Conservation (phyloP, 2,113 vertebrate genomes). For the Mesembrinibis cayennensis region DNA sequence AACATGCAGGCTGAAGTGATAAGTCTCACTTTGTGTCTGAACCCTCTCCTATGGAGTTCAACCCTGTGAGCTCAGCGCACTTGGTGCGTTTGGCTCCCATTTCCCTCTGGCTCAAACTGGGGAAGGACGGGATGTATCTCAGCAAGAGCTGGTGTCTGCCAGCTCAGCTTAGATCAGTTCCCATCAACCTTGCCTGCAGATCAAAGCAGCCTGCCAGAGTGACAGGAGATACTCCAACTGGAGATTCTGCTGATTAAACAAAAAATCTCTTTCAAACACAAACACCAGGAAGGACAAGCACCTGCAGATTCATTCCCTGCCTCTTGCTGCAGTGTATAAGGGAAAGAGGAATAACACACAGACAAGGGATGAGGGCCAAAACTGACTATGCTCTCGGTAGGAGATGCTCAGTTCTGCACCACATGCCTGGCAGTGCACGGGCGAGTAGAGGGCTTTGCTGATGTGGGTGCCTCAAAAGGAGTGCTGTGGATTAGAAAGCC, state of each 20-base stretch:
- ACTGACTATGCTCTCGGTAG: no score
- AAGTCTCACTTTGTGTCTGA: not conserved
- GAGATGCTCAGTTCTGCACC: not conserved
- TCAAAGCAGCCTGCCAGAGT: not conserved
- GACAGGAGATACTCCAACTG: not conserved
- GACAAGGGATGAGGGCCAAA: not conserved
- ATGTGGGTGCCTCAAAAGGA: not conserved
- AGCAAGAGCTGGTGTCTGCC: not conserved
- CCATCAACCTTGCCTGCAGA: not conserved
- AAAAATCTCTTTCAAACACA: not conserved
- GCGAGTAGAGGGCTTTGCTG: not conserved
- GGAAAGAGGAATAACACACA: not conserved
- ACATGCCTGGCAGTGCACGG: rapidly evolving
- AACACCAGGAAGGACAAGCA: not conserved
- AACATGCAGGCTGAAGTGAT: not conserved
- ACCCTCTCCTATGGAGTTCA: rapidly evolving
- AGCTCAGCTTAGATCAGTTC: not conserved
- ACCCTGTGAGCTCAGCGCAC: not conserved
- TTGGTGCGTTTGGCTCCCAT: not conserved
- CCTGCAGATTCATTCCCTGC: not conserved
- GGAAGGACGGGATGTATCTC: not conserved
- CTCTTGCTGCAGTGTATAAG: not conserved
- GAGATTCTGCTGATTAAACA: not conserved
- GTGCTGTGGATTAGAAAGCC: not conserved
- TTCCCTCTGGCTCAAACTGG: not conserved